Conservation (phyloP, 2,797 vertebrate genomes). For the Austrolebias charrua region DNA sequence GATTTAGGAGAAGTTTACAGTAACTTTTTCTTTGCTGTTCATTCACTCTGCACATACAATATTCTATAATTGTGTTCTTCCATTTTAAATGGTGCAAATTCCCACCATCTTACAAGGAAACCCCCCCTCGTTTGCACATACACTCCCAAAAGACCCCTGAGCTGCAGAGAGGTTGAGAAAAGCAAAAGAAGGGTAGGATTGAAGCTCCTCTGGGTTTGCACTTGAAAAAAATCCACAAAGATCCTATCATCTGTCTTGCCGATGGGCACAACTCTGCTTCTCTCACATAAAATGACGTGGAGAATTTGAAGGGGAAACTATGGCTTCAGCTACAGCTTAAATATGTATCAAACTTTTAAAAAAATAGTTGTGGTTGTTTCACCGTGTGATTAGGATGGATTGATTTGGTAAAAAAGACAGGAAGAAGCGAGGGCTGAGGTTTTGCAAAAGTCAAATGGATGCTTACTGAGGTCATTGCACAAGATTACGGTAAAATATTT, state of each 20-base stretch:
- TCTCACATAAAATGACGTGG: slow-evolving; percentile 30
- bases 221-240: slow-evolving; percentile 40
- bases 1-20: background rate
- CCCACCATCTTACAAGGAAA: slow-evolving; percentile 9
- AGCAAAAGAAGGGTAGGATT: slow-evolving; percentile 11
- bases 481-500: slow-evolving; percentile 3
- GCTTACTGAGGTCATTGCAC: slow-evolving; percentile 9
- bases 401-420: background rate
- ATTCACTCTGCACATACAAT: background rate
- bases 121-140: slow-evolving; percentile 5
- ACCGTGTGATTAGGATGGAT: background rate
- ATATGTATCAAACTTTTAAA: background rate
- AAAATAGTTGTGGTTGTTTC: slow-evolving; percentile 2
- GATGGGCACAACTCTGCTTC: background rate
- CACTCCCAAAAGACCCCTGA: slow-evolving; percentile 7
- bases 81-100: background rate
- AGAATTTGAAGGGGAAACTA: slow-evolving; percentile 11
- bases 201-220: slow-evolving; percentile 28
- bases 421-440: background rate
- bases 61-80: background rate
- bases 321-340: slow-evolving; percentile 5
- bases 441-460: background rate
- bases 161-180: slow-evolving; percentile 13
- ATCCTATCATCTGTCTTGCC: slow-evolving; percentile 25
- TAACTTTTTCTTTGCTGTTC: background rate